Evolutionary conservation across 2,797 vertebrate species (phyloP).

Genomic region (Chloroceryle amazona): DNA sequence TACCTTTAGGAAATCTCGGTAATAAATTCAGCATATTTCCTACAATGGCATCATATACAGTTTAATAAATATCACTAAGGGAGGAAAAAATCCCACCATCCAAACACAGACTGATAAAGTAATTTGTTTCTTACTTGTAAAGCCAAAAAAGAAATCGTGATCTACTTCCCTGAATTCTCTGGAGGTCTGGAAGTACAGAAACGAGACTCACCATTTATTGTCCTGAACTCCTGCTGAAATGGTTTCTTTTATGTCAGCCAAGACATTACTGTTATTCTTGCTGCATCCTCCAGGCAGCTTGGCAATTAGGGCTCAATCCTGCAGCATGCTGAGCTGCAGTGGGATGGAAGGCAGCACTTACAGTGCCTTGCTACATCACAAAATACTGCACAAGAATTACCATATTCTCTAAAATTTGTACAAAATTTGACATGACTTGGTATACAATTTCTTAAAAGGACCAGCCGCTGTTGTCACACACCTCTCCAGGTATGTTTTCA

Average conservation of each 20-base stretch:
- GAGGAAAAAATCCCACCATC: not conserved
- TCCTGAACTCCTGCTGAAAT: conserved; percentile 23
- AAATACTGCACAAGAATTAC: not conserved
- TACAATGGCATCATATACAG: not conserved
- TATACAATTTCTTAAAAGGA: not conserved
- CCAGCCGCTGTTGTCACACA: not conserved
- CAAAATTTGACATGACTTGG: not conserved
- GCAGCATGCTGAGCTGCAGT: conserved; percentile 4
- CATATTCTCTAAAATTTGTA: not conserved
- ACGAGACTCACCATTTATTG: conserved; percentile 7
- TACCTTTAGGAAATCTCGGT: not conserved
- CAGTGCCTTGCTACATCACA: not conserved
- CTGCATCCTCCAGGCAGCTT: conserved; percentile 17
- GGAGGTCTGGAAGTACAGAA: not conserved
- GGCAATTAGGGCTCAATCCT: conserved; percentile 37
- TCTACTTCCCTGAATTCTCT: not conserved
- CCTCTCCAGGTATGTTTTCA: not conserved
- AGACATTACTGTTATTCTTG: conserved; percentile 24
- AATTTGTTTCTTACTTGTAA: not conserved
- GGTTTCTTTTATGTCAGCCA: conserved; percentile 33
- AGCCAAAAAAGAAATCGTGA: not conserved
- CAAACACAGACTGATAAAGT: not conserved
- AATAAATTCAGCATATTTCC: not conserved
- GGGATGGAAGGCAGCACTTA: not conserved
- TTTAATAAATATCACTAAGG: not conserved